Percentiles rank a stretch among this genome's conserved stretches.
Evolutionary conservation across 2,113 vertebrate genomes (phyloP).

Genomic region (Syngnathoides biaculeatus): DNA sequence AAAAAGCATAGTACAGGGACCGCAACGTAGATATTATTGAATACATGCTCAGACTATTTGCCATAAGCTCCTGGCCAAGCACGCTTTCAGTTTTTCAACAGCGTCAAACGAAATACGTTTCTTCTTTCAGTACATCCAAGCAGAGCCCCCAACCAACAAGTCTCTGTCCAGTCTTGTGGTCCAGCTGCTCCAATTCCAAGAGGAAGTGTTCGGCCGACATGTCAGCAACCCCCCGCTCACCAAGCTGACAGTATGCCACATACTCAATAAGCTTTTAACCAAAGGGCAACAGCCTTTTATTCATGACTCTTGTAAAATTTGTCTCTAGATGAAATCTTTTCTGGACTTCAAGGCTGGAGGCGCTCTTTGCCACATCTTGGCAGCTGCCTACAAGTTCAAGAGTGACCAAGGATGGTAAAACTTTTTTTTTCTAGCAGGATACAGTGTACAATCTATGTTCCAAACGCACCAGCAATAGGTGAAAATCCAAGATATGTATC

Average conservation of each 20-base stretch:
- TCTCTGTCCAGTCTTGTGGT: conserved; percentile 95
- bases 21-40: too few species aligned
- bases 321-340: conserved; percentile 90
- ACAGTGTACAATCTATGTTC: not conserved
- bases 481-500: too few species aligned
- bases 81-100: not conserved
- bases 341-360: conserved; percentile 97
- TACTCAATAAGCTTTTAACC: conserved; percentile 9
- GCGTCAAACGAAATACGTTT: not conserved
- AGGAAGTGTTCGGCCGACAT: conserved; percentile 95
- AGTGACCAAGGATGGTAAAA: conserved; percentile 98
- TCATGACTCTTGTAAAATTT: conserved; percentile 6
- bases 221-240: conserved; percentile 97
- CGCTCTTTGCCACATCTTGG: conserved; percentile 92
- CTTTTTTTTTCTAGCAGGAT: conserved; percentile 43
- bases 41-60: not conserved
- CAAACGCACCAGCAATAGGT: too few species aligned
- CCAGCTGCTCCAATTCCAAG: conserved; percentile 94
- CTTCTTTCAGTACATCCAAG: conserved; percentile 86
- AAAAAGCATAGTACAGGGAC: too few species aligned
- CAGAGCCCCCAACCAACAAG: conserved; percentile 95
- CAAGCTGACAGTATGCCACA: conserved; percentile 79
- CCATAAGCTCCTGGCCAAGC: not conserved
- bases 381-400: conserved; percentile 98
- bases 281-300: not conserved